phyloP scores from a whole-genome alignment of 1,140 invertebrate genomes.

The Drosophila cardini region DNA sequence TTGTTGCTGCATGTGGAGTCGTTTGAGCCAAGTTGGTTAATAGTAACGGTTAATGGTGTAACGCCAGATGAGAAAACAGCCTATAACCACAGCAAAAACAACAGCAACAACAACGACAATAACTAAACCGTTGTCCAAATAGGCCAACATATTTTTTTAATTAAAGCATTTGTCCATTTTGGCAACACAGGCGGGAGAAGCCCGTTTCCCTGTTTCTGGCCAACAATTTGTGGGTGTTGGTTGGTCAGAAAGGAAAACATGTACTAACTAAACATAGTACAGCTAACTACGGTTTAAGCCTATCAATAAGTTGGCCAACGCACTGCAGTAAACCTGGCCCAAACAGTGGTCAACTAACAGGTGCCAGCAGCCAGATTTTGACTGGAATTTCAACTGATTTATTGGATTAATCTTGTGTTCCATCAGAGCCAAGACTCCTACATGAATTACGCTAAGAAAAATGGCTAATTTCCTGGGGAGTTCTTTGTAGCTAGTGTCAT shows the following conservation, averaged over 20 bases:
- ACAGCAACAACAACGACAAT: slow-evolving; percentile 11
- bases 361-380: slow-evolving; percentile 10
- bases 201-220: slow-evolving; percentile 30
- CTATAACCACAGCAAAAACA: slow-evolving; percentile 14
- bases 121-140: slow-evolving; percentile 43
- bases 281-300: neutral
- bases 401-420: slow-evolving; percentile 3
- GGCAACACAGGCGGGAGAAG: slow-evolving; percentile 22
- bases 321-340: slow-evolving; percentile 31
- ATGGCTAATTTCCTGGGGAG: slow-evolving; percentile 4
- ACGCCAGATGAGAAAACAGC: slow-evolving; percentile 38
- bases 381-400: slow-evolving; percentile 10
- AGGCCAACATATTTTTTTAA: slow-evolving; percentile 77
- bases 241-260: slow-evolving; percentile 41
- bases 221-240: slow-evolving; percentile 67
- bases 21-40: slow-evolving; percentile 36
- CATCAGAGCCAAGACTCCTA: neutral
- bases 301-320: slow-evolving; percentile 36
- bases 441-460: neutral
- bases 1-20: slow-evolving; percentile 31
- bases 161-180: slow-evolving; percentile 73
- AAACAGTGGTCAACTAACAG: slow-evolving; percentile 39
- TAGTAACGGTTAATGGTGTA: slow-evolving; percentile 76
- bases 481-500: too few species aligned
- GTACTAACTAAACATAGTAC: slow-evolving; percentile 10